phyloP scores from a whole-genome alignment of 2,113 vertebrate genomes.

The Macquaria australasica region DNA sequence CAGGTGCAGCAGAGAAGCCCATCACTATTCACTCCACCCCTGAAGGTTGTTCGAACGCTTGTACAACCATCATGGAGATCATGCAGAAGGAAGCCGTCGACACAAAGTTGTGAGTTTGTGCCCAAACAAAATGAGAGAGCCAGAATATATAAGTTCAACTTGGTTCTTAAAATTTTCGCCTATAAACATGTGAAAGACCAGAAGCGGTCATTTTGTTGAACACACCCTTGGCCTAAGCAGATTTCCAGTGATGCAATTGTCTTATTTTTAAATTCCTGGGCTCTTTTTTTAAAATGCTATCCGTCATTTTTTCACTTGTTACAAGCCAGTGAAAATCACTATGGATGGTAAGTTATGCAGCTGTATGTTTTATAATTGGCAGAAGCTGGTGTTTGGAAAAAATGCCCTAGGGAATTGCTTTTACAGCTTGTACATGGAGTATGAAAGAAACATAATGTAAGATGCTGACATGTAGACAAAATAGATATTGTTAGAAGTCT shows the following conservation, averaged over 20 bases:
- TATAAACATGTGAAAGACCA: neutral
- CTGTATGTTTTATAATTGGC: neutral
- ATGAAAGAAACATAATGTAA: neutral
- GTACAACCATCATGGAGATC: slow-evolving; percentile 98
- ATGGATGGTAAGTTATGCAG: neutral
- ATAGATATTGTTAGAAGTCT: too few relatives aligned
- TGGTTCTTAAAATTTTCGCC: neutral
- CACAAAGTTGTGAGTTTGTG: slow-evolving; percentile 95
- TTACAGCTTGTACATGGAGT: neutral
- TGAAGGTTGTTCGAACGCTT: slow-evolving; percentile 95
- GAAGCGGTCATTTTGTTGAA: neutral
- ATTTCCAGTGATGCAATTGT: neutral
- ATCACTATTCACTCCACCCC: slow-evolving; percentile 98
- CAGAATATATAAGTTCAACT: neutral
- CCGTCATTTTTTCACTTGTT: neutral
- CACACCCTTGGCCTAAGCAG: too few relatives aligned
- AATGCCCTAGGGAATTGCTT: neutral
- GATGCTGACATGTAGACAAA: neutral
- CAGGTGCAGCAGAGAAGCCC: slow-evolving; percentile 97
- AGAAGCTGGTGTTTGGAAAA: neutral
- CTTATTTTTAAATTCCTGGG: neutral
- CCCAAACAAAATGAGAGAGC: neutral
- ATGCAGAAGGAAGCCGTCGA: slow-evolving; percentile 99
- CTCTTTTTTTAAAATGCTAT: neutral
- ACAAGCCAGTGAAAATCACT: neutral